Evolutionary conservation across 2,113 vertebrate species (phyloP).

Genomic region (Choloepus hoffmanni): DNA sequence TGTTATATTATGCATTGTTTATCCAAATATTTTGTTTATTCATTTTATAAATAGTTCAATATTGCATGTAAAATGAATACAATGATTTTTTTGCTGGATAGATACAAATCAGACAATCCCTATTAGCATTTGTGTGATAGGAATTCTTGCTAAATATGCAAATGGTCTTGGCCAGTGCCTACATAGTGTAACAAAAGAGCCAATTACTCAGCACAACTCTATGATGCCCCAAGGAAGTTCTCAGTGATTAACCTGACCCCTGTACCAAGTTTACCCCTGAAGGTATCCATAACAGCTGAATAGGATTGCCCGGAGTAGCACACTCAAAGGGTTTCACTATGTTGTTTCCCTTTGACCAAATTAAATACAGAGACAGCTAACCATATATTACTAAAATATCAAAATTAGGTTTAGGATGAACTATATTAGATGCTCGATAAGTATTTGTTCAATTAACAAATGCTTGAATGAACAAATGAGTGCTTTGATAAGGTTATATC

Average conservation of each 20-base stretch:
- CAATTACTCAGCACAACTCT: not conserved
- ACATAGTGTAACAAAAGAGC: not conserved
- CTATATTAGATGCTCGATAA: not conserved
- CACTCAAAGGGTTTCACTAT: not conserved
- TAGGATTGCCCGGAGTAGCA: not conserved
- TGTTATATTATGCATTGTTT: not conserved
- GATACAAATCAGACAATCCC: not conserved
- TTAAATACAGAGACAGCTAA: not conserved
- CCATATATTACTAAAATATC: not conserved
- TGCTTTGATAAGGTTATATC: not conserved
- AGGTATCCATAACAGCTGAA: not conserved
- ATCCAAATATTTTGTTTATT: not conserved
- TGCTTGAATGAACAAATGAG: not conserved
- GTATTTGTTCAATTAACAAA: conserved; percentile 6
- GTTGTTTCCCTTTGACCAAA: not conserved
- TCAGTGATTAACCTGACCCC: not conserved
- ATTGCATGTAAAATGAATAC: not conserved
- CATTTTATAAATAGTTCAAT: not conserved
- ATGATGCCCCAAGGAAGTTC: not conserved
- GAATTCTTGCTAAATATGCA: not conserved
- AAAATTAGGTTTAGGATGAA: conserved; percentile 19
- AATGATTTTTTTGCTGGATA: not conserved
- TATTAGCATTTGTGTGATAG: not conserved
- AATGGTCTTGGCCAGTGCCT: not conserved
- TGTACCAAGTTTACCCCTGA: not conserved